Base-by-base conservation (phyloP, 2,797 vertebrate species). In the Poecile montanus region DNA sequence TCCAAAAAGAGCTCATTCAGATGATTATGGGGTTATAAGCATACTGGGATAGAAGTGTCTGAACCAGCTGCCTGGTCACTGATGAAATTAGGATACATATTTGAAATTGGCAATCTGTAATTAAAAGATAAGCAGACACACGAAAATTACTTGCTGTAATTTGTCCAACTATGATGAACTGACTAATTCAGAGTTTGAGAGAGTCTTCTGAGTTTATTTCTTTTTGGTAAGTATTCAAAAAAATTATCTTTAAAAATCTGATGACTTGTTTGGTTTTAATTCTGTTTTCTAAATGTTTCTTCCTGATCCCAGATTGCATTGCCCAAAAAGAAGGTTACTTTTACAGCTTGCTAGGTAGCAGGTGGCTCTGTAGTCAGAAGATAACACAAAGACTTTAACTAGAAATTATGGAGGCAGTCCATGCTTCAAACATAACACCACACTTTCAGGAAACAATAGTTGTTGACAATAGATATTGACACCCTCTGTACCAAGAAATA, bases 191-290 rank as follows among this genome's bases (percentile, higher is more conserved):
- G 26, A 45, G 18, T 22, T 73, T 0, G 2, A 85, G 77, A 91
- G 44, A 29, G 13, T 54, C 17, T 36, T 42, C 65, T 66, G 44
- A 88, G 17, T 90, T 62, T 30, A 51, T 48, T 80, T 91, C 29
- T 68, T 32, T 30, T 73, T 60, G 42, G n/a, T 65, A 74, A 83
- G 15, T 72, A 79, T 42, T 50, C 83, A 77, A 77, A 36, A 84
- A 88, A 83, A 60, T 72, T 60, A 51, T 89, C 80, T 72, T 34
- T 48, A 80, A 83, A 95, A 95, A 85, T 73, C 36, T 67, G 38
- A 81, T 71, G 51, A 13, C 5, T 93, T 50, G 10, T 42, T 95
- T 96, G 95, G 79, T 51, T 96, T 93, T 77, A 85, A 62, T 53
- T 76, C 10, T 56, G 27, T 42, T 85, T 90, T 91, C 57, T 90